Conservation (phyloP, 2,888 invertebrate genomes). For the Eilema griseolum region DNA sequence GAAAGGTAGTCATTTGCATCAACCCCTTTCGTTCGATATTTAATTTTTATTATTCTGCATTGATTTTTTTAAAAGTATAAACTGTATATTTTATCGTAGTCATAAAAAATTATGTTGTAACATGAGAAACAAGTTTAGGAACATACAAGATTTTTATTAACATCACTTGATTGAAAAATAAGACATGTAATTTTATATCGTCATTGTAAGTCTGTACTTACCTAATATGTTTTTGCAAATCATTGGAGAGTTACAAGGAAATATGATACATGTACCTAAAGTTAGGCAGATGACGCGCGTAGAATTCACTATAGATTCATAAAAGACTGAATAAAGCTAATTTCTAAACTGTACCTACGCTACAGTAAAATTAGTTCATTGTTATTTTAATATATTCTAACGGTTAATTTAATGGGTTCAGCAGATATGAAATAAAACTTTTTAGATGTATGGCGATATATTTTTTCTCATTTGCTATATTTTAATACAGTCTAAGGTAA, state of each 20-base stretch:
- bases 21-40: slow-evolving; percentile 33
- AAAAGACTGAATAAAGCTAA: not conserved
- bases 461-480: not conserved
- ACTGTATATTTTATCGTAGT: not conserved
- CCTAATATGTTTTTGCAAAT: not conserved
- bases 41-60: not conserved
- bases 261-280: not conserved
- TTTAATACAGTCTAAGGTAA: not conserved
- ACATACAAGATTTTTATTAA: not conserved
- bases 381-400: slow-evolving; percentile 19
- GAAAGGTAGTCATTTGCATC: slow-evolving; percentile 47
- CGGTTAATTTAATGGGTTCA: not conserved
- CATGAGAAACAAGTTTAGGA: not conserved
- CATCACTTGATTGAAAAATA: not conserved
- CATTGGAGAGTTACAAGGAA: not conserved
- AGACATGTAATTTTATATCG: not conserved
- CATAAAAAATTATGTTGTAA: not conserved
- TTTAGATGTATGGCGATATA: not conserved
- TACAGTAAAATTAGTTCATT: slow-evolving; percentile 2
- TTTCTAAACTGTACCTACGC: not conserved
- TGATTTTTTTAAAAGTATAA: not conserved
- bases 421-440: not conserved
- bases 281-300: not conserved
- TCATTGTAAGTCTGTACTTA: not conserved
- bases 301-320: not conserved